These are phyloP conservation scores for Pristionchus exspectatus DNA, from an alignment of 2,888 invertebrate genomes.

Conservation along the genomic window DNA sequence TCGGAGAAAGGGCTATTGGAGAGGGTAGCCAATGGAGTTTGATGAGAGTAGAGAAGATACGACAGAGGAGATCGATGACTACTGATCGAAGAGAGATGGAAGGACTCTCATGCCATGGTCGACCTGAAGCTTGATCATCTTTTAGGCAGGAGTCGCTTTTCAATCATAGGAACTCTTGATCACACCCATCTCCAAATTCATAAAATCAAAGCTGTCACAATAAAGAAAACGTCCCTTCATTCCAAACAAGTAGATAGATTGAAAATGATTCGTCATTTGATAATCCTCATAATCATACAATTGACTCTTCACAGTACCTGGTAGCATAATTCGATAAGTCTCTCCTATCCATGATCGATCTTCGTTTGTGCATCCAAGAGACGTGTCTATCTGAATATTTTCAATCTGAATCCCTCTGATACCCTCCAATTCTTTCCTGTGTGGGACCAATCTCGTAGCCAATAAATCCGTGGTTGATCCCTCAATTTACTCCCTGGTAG, in stretches of 20 bases:
- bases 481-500: background rate
- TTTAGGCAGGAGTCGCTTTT: no score
- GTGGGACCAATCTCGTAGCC: background rate
- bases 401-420: background rate
- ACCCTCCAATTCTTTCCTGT: background rate
- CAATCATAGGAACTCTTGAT: no score
- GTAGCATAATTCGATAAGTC: background rate
- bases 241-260: no score
- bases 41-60: slow-evolving; percentile 10
- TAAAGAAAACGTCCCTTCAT: no score
- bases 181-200: no score
- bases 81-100: background rate
- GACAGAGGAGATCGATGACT: slow-evolving; percentile 32
- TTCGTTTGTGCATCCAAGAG: background rate
- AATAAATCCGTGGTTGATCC: background rate
- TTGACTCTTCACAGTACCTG: background rate
- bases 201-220: no score
- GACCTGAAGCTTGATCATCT: background rate
- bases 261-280: background rate
- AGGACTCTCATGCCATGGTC: background rate
- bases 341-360: slow-evolving; percentile 27
- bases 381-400: background rate
- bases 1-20: slow-evolving; percentile 6
- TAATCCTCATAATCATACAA: background rate
- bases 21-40: background rate